Percentiles rank a stretch among this genome's conserved stretches.
Evolutionary conservation across 2,888 invertebrate genomes (phyloP).

Genomic region (Andrena minutula): DNA sequence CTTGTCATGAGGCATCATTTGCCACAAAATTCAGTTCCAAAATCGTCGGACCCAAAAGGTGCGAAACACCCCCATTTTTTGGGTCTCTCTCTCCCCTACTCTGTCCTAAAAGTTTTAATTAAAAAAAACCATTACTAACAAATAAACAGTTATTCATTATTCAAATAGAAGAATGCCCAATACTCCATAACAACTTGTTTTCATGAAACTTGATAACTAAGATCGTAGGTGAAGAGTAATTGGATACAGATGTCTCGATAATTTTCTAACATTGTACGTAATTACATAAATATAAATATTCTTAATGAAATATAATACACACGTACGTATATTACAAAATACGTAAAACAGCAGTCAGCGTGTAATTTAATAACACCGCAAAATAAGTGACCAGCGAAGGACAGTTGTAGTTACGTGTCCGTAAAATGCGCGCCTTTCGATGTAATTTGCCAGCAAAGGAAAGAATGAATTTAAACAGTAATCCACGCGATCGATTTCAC

Average conservation of each 20-base stretch:
- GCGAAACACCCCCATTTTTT: no score
- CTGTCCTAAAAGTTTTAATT: background rate
- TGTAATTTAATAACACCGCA: background rate
- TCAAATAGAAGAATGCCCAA: background rate
- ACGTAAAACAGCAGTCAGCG: background rate
- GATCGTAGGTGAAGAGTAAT: background rate
- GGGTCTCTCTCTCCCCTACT: background rate
- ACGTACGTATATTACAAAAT: background rate
- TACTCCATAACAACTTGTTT: background rate
- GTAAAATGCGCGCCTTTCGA: background rate
- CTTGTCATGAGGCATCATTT: no score
- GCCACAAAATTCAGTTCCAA: no score
- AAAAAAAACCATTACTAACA: background rate
- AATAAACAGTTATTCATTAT: background rate
- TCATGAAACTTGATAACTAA: background rate
- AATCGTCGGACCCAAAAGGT: no score
- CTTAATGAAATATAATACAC: background rate
- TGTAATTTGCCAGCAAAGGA: background rate
- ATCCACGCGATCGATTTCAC: constrained; percentile 41
- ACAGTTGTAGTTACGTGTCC: background rate
- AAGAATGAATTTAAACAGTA: constrained; percentile 16
- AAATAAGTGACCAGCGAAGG: background rate
- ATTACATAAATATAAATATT: background rate
- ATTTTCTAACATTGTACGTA: background rate
- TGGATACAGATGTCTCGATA: background rate